Conservation (phyloP, 1,140 invertebrate genomes). For the Ectropis grisescens region DNA sequence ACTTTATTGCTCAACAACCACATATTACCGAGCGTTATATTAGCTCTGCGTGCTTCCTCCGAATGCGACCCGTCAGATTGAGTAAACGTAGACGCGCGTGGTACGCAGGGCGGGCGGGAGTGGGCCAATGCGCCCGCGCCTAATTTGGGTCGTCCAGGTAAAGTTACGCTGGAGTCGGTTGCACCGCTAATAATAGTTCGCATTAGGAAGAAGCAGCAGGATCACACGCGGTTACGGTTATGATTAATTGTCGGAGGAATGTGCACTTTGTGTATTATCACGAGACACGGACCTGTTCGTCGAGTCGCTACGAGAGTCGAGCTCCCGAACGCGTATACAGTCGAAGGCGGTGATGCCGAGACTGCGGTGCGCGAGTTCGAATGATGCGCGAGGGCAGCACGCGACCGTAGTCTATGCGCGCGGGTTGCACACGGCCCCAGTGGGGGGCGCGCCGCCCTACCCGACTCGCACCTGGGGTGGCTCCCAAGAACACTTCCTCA, state of each 20-base stretch:
- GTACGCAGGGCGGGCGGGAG: slow-evolving; percentile 36
- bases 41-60: slow-evolving; percentile 28
- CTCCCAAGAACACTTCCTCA: slow-evolving; percentile 8
- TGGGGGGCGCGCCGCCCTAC: slow-evolving; percentile 41
- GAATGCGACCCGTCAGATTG: slow-evolving; percentile 19
- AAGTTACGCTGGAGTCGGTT: slow-evolving; percentile 59
- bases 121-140: slow-evolving; percentile 42
- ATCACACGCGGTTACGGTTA: slow-evolving; percentile 34
- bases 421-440: slow-evolving; percentile 69
- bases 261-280: slow-evolving; percentile 57
- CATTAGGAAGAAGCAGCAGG: slow-evolving; percentile 41
- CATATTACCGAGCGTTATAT: slow-evolving; percentile 26
- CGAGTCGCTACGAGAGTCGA: slow-evolving; percentile 62
- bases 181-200: slow-evolving; percentile 59
- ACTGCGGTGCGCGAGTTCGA: slow-evolving; percentile 67
- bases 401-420: slow-evolving; percentile 65
- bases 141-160: slow-evolving; percentile 69
- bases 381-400: slow-evolving; percentile 57
- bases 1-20: slow-evolving; percentile 50
- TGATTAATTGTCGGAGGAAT: slow-evolving; percentile 18
- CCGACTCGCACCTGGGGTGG: slow-evolving; percentile 26
- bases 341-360: slow-evolving; percentile 54
- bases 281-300: slow-evolving; percentile 65
- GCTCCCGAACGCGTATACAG: slow-evolving; percentile 57
- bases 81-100: not conserved